phyloP scores from a whole-genome alignment of 2,888 invertebrate species.

The Laspeyria flexula region DNA sequence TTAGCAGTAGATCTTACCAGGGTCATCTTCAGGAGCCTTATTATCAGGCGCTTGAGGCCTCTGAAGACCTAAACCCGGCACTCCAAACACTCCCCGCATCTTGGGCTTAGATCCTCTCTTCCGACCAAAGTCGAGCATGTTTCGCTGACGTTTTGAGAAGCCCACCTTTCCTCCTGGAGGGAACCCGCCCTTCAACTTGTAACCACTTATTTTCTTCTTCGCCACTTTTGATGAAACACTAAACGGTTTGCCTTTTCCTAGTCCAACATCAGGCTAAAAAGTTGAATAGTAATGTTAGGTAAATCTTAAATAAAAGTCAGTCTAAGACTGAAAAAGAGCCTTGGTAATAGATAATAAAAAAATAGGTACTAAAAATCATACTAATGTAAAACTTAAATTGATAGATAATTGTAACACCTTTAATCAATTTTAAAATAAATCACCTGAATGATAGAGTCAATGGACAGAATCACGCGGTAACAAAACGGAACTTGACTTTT shows the following conservation, averaged over 20 bases:
- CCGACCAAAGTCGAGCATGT: slow-evolving; percentile 90
- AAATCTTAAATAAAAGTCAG: too few species aligned
- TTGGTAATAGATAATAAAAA: too few species aligned
- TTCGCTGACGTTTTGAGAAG: slow-evolving; percentile 90
- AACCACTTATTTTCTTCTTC: slow-evolving; percentile 90
- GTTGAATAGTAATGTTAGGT: too few species aligned
- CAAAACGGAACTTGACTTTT: too few species aligned
- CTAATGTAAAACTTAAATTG: too few species aligned
- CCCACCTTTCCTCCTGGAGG: slow-evolving; percentile 89
- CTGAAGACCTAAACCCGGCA: slow-evolving; percentile 91
- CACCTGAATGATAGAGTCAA: too few species aligned
- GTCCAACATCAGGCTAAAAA: slow-evolving; percentile 86
- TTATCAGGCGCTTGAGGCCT: slow-evolving; percentile 87
- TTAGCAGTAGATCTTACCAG: slow-evolving; percentile 58
- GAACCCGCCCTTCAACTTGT: slow-evolving; percentile 88
- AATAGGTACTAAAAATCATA: too few species aligned
- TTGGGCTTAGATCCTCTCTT: slow-evolving; percentile 95
- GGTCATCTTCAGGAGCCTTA: slow-evolving; percentile 80
- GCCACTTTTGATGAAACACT: slow-evolving; percentile 91
- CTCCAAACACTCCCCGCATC: slow-evolving; percentile 94
- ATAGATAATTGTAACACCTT: too few species aligned
- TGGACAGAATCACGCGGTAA: too few species aligned
- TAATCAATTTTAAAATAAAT: too few species aligned
- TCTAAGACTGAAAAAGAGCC: too few species aligned
- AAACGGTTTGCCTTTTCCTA: slow-evolving; percentile 93